These are phyloP conservation scores for Drosophila merina DNA, from an alignment of 2,888 invertebrate species.

Conservation along the genomic window DNA sequence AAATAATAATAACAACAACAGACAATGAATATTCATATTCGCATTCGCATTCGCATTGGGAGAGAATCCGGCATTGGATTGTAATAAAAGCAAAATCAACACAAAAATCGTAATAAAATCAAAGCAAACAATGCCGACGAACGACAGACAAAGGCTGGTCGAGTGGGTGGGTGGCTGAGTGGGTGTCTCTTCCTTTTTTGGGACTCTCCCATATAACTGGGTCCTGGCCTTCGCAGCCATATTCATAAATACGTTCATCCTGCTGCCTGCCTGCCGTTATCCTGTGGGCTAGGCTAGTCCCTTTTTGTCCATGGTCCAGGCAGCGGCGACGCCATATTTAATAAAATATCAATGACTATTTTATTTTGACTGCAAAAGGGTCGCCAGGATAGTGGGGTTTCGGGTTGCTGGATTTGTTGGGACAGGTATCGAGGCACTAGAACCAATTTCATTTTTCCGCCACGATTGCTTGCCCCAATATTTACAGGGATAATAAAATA, in stretches of 20 bases:
- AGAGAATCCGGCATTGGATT: conserved; percentile 61
- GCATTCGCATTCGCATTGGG: conserved; percentile 20
- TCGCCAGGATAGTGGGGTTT: neutral
- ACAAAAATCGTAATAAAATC: conserved; percentile 75
- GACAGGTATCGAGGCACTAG: too few species aligned
- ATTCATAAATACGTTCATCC: conserved; percentile 23
- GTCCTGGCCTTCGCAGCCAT: conserved; percentile 27
- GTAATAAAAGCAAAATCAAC: conserved; percentile 74
- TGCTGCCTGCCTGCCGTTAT: conserved; percentile 1
- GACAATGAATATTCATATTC: conserved; percentile 40
- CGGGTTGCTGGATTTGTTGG: neutral
- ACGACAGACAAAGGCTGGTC: conserved; percentile 27
- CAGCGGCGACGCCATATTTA: conserved; percentile 64
- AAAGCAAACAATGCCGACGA: conserved; percentile 69
- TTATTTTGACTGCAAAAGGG: conserved; percentile 42
- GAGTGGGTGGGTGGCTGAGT: conserved; percentile 27
- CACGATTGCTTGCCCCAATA: too few species aligned
- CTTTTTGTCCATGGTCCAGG: conserved; percentile 17
- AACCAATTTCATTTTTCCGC: too few species aligned
- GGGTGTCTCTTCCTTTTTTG: conserved; percentile 12
- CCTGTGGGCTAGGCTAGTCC: conserved; percentile 25
- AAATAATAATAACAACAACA: neutral
- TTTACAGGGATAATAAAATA: too few species aligned
- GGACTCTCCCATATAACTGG: conserved; percentile 8
- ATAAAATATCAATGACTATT: conserved; percentile 73